Conservation (phyloP, 1,140 invertebrate species). For the Drusus annulatus region DNA sequence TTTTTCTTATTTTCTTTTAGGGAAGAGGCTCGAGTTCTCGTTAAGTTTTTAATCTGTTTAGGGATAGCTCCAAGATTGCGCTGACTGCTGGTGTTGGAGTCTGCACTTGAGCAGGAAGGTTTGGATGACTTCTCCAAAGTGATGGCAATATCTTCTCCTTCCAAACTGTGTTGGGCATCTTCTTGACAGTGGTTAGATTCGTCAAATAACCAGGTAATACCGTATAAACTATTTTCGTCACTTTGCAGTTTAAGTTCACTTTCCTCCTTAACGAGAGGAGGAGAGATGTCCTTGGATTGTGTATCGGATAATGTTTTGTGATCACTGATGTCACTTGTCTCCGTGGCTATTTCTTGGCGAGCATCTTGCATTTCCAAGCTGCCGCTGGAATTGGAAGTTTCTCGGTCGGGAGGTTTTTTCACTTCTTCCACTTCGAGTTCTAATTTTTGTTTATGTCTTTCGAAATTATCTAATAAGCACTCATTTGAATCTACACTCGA, state of each 20-base stretch:
- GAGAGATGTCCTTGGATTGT: slow-evolving; percentile 50
- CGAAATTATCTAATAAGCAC: slow-evolving; percentile 59
- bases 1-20: slow-evolving; percentile 70
- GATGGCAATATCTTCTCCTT: slow-evolving; percentile 39
- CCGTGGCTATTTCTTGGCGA: slow-evolving; percentile 63
- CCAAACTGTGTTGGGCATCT: slow-evolving; percentile 53
- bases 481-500: slow-evolving; percentile 71
- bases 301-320: slow-evolving; percentile 53
- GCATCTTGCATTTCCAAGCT: slow-evolving; percentile 71
- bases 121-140: slow-evolving; percentile 60
- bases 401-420: slow-evolving; percentile 69
- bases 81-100: slow-evolving; percentile 67
- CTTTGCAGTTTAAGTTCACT: slow-evolving; percentile 51
- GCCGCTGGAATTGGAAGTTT: slow-evolving; percentile 74
- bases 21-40: slow-evolving; percentile 68
- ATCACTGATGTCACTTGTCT: slow-evolving; percentile 58
- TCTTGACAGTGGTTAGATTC: slow-evolving; percentile 61
- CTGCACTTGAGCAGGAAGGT: slow-evolving; percentile 64
- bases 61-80: slow-evolving; percentile 83
- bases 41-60: slow-evolving; percentile 74
- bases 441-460: slow-evolving; percentile 56
- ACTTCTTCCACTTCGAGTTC: slow-evolving; percentile 62
- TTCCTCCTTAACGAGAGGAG: slow-evolving; percentile 51
- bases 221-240: slow-evolving; percentile 69
- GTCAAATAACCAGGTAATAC: slow-evolving; percentile 69